Evolutionary conservation across 2,113 vertebrate genomes (phyloP).

Genomic region (Plecturocebus donacophilus): DNA sequence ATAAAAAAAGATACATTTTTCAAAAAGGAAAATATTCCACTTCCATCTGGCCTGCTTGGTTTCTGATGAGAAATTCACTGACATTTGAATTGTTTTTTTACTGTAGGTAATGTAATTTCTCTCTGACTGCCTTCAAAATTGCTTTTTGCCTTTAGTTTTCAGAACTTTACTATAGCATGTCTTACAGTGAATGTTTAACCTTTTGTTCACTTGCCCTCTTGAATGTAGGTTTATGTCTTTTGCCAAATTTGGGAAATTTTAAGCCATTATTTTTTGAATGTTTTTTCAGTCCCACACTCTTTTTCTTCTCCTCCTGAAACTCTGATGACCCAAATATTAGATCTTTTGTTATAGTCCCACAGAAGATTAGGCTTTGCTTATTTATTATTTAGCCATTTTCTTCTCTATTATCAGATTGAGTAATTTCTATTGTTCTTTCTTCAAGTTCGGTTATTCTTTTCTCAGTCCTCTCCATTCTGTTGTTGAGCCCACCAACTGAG

Average conservation of each 20-base stretch:
- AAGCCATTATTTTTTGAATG: background rate
- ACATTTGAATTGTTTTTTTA: background rate
- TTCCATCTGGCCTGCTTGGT: background rate
- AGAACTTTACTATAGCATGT: background rate
- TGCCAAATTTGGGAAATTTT: background rate
- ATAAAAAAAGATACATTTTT: too few relatives aligned
- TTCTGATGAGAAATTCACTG: background rate
- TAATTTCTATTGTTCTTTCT: background rate
- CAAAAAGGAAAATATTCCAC: background rate
- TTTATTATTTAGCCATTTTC: background rate
- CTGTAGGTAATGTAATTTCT: background rate
- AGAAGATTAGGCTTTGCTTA: background rate
- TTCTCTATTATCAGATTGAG: background rate
- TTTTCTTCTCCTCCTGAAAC: background rate
- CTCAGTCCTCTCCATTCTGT: background rate
- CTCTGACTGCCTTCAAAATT: background rate
- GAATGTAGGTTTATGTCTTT: background rate
- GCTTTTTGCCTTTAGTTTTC: background rate
- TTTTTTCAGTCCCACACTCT: background rate
- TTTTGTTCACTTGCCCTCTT: background rate
- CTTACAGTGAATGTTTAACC: background rate
- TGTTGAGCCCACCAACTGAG: background rate
- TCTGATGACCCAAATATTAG: background rate
- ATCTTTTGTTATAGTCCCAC: background rate
- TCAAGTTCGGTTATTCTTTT: background rate